These are phyloP conservation scores for Gymnoscopelus braueri DNA, from an alignment of 2,797 vertebrate genomes.

Conservation along the genomic window DNA sequence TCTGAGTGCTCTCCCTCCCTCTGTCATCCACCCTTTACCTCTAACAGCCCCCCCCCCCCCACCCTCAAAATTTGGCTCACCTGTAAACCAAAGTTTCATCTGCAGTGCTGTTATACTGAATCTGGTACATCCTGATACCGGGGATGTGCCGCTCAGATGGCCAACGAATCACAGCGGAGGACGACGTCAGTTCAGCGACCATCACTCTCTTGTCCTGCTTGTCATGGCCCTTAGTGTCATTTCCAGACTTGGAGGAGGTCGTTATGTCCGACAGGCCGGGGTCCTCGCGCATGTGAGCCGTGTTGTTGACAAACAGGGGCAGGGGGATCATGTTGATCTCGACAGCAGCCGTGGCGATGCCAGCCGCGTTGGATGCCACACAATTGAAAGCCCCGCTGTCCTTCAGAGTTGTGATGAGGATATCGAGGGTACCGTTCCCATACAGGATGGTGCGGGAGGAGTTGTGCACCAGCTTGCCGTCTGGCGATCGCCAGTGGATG, in stretches of 20 bases:
- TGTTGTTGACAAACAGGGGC: constrained; percentile 89
- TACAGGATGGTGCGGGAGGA: constrained; percentile 87
- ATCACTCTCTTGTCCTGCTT: constrained; percentile 87
- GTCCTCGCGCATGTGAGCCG: constrained; percentile 87
- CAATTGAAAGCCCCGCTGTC: constrained; percentile 94
- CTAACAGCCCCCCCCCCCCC: background rate
- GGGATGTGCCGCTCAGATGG: constrained; percentile 91
- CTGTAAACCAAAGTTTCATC: constrained; percentile 95
- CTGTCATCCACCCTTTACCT: constrained; percentile 9
- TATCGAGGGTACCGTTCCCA: constrained; percentile 91
- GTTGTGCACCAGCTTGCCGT: constrained; percentile 92
- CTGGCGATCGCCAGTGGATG: constrained; percentile 92
- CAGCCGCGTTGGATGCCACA: constrained; percentile 93
- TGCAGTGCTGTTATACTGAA: constrained; percentile 94
- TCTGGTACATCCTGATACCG: constrained; percentile 95
- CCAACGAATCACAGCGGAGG: constrained; percentile 92
- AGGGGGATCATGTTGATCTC: constrained; percentile 90
- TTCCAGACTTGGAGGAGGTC: constrained; percentile 88
- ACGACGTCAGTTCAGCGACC: constrained; percentile 88
- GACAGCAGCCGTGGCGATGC: constrained; percentile 89
- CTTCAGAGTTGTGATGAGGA: constrained; percentile 91
- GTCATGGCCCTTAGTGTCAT: constrained; percentile 85
- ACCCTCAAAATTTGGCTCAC: constrained; percentile 68
- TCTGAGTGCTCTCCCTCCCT: constrained; percentile 8
- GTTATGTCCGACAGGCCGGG: constrained; percentile 92